These are phyloP conservation scores for Leucophenga varia DNA, from an alignment of 1,140 invertebrate species.

Conservation along the genomic window DNA sequence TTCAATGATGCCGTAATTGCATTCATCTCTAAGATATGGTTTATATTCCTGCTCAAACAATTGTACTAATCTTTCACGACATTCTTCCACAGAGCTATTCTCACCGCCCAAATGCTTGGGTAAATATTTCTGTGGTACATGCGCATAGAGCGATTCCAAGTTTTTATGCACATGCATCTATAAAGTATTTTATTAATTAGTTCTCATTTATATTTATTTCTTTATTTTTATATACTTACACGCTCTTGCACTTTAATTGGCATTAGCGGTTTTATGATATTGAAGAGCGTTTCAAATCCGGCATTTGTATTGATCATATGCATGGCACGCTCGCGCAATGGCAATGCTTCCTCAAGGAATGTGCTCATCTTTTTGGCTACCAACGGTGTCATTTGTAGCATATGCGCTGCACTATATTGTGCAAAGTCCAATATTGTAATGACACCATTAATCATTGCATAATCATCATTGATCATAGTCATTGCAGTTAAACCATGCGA, in stretches of 20 bases:
- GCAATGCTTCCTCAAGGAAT: conserved; percentile 58
- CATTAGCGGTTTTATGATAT: conserved; percentile 57
- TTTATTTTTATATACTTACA: conserved; percentile 32
- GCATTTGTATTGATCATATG: conserved; percentile 59
- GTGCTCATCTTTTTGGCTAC: conserved; percentile 56
- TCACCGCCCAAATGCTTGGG: conserved; percentile 62
- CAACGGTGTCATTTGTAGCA: conserved; percentile 55
- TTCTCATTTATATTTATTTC: background rate
- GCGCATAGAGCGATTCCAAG: conserved; percentile 55
- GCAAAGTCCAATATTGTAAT: conserved; percentile 51
- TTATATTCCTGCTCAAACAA: conserved; percentile 58
- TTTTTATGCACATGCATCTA: conserved; percentile 46
- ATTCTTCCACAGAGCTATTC: conserved; percentile 50
- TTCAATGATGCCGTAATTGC: conserved; percentile 59
- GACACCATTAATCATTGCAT: conserved; percentile 27
- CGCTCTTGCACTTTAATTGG: conserved; percentile 56
- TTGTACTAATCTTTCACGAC: conserved; percentile 58
- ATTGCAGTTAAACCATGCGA: conserved; percentile 25
- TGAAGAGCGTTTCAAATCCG: conserved; percentile 57
- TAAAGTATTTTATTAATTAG: background rate
- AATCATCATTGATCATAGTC: conserved; percentile 33
- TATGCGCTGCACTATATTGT: conserved; percentile 47
- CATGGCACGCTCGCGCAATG: conserved; percentile 56
- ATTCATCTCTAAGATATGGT: conserved; percentile 60
- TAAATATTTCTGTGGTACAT: conserved; percentile 57